Base-by-base conservation (phyloP, 2,113 vertebrate genomes). In the Otus sunia region DNA sequence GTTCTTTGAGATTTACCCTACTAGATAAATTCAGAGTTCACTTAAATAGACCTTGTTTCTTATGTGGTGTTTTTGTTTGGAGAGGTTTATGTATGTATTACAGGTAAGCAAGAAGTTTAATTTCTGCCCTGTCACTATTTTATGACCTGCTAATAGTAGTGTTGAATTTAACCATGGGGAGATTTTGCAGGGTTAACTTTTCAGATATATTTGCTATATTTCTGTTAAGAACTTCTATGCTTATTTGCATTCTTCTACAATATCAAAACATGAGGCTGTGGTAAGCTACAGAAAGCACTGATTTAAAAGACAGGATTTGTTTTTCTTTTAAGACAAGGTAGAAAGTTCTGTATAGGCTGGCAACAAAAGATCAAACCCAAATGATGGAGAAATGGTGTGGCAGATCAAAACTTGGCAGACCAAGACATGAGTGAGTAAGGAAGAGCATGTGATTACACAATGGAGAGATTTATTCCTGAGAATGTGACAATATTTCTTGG, bases 61-160 rank as follows among this genome's bases (percentile, higher is more conserved):
- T 55, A 6, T 2, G 7, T 69, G 34, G 0, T 22, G 0, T 11
- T 84, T 84, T 53, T 52, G 3, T 59, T 79, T 32, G 27, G 18
- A 58, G 34, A 69, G 4, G 25, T 73, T 66, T 37, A 32, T 0
- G 0, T 34, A 17, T 19, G 4, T 47, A 0, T 18, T 55, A 15
- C 37, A 77, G 53, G 53, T 68, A 43, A 87, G 45, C 8, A 73
- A 36, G 62, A 91, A 13, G 0, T 71, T 39, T 3, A 0, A 20
- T 73, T 88, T 74, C 37, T 68, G 5, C 26, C 63, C 43, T 68
- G 8, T 75, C 21, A 0, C 14, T 75, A 1, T 25, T 78, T 32
- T 67, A 12, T 55, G 55, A 34, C 30, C 22, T 69, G 27, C 14
- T 43, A 3, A 29, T 8, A 45, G 9, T 37, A 36, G 0, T n/a